Percentiles rank a stretch among this genome's conserved stretches.
Evolutionary conservation across 2,888 invertebrate species (phyloP).

Genomic region (Taphrorychus bicolor): DNA sequence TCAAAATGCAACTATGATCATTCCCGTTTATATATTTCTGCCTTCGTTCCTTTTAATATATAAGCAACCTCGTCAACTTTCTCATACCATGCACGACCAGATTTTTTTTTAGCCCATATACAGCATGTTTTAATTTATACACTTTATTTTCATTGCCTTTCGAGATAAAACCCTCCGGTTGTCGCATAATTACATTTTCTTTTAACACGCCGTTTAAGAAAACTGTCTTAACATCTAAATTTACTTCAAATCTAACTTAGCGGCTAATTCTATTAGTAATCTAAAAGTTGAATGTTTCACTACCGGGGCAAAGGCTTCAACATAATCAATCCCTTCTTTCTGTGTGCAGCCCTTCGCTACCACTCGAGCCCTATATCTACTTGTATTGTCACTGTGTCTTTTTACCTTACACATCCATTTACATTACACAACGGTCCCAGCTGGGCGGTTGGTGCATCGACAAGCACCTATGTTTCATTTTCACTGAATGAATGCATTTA

Average conservation of each 20-base stretch:
- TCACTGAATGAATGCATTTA: slow-evolving; percentile 48
- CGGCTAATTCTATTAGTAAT: slow-evolving; percentile 42
- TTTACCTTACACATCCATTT: slow-evolving; percentile 51
- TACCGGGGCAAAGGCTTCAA: slow-evolving; percentile 45
- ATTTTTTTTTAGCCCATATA: slow-evolving; percentile 44
- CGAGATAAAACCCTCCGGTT: slow-evolving; percentile 6
- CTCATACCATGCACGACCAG: slow-evolving; percentile 37
- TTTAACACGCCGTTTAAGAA: slow-evolving; percentile 32
- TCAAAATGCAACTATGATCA: slow-evolving; percentile 37
- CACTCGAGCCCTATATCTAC: slow-evolving; percentile 44
- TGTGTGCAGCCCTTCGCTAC: slow-evolving; percentile 48
- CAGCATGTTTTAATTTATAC: slow-evolving; percentile 36
- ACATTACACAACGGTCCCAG: slow-evolving; percentile 44
- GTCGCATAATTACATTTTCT: slow-evolving; percentile 22
- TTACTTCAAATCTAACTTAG: slow-evolving; percentile 20
- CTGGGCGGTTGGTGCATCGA: slow-evolving; percentile 43
- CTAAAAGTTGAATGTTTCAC: no score
- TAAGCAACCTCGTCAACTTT: slow-evolving; percentile 35
- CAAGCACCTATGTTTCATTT: slow-evolving; percentile 38
- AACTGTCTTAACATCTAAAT: slow-evolving; percentile 34
- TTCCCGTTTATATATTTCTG: no score
- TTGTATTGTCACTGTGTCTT: slow-evolving; percentile 40
- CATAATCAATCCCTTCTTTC: slow-evolving; percentile 43
- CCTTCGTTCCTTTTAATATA: slow-evolving; percentile 13
- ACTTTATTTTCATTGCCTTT: slow-evolving; percentile 1